Percentiles rank a stretch among this genome's conserved stretches.
phyloP scores from a whole-genome alignment of 2,113 vertebrate species.

The Coreoperca whiteheadi region DNA sequence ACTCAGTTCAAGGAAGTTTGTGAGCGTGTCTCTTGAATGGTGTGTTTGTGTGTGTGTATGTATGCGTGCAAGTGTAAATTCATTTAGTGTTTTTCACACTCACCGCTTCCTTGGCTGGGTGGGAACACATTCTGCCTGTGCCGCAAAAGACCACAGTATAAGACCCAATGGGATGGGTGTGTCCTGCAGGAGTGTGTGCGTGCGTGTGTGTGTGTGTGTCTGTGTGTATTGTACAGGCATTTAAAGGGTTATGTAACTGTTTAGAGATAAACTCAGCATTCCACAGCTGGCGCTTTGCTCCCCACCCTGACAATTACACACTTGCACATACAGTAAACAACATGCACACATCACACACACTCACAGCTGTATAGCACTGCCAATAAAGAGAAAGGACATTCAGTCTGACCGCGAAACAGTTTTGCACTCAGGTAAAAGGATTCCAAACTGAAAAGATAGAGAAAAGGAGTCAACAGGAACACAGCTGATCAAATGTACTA shows the following conservation, averaged over 20 bases:
- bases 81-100: slow-evolving; percentile 41
- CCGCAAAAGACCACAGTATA: slow-evolving; percentile 47
- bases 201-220: slow-evolving; percentile 33
- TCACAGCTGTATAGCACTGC: neutral
- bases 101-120: slow-evolving; percentile 9
- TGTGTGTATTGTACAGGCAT: slow-evolving; percentile 48
- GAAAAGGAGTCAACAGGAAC: neutral
- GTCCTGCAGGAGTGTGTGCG: slow-evolving; percentile 28
- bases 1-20: slow-evolving; percentile 5
- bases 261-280: slow-evolving; percentile 67
- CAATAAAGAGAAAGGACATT: slow-evolving; percentile 18
- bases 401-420: neutral
- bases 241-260: slow-evolving; percentile 68
- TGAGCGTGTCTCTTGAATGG: neutral
- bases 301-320: slow-evolving; percentile 66
- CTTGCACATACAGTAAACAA: slow-evolving; percentile 35
- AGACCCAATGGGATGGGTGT: slow-evolving; percentile 45
- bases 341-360: slow-evolving; percentile 23
- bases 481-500: neutral
- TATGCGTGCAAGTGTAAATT: slow-evolving; percentile 1
- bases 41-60: neutral
- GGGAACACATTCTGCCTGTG: slow-evolving; percentile 38
- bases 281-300: slow-evolving; percentile 62
- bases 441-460: neutral
- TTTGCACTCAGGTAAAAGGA: neutral